Evolutionary conservation across 2,797 vertebrate genomes (phyloP), one percentile per base, ranked within the genome.

Genomic region (Coilia nasus): DNA sequence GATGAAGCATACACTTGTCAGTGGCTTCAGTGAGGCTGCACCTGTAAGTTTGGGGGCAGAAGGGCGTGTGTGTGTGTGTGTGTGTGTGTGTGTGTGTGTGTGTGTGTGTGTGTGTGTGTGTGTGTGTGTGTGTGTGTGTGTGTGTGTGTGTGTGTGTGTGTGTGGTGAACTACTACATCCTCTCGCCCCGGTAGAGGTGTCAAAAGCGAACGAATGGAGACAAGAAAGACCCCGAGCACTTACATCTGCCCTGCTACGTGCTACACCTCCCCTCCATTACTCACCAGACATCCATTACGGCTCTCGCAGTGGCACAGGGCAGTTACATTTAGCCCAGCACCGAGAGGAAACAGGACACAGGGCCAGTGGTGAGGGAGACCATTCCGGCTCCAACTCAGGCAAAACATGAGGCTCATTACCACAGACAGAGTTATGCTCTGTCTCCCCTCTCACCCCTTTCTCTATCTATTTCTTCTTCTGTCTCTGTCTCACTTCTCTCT

Each of bases 261-360:
- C 28, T 71, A 35, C 64, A 71, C 64, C 25, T 71, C 64, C 28
- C 64, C 64, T 71, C 28, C 64, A 71, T 71, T 35, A 71, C 64
- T 71, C 31, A 71, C 11, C 64, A 28, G 28, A 23, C 64, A 14
- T 67, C 64, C 64, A 67, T 71, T 71, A 71, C 4, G 64, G 64
- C 64, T 71, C 64, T 0, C 25, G 88, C 82, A 86, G 83, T 62
- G 80, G 46, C 67, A 7, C 21, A 25, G 57, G 41, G 81, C 83
- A 71, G 86, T 80, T 83, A 86, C 78, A 81, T 85, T 86, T 88
- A 82, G 67, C 83, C n/a, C 60, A 41, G 57, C 44, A 25, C 14
- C 23, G 64, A 28, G 23, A 67, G 64, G 64, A 71, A 31, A 31
- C 28, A 71, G 12, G 64, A 71, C 25, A 31, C 0, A 6, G 31